A percentile compares a stretch with the other conserved stretches of the same genome.
phyloP scores from a whole-genome alignment of 2,797 vertebrate genomes.

The Megalops cyprinoides region DNA sequence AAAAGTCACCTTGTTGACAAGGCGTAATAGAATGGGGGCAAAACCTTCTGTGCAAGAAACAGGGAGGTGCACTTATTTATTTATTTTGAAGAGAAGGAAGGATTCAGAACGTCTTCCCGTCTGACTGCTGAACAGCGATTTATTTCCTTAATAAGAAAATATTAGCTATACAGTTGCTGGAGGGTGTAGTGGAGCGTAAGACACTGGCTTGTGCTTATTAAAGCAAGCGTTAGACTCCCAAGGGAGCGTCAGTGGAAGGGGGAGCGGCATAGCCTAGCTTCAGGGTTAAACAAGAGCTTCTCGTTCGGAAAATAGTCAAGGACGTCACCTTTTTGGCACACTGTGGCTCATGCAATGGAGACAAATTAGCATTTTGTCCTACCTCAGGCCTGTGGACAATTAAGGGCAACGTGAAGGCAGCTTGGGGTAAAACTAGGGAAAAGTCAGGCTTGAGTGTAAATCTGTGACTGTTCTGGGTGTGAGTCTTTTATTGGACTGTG shows the following conservation, averaged over 20 bases:
- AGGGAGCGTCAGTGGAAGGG: not conserved
- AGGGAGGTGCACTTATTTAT: not conserved
- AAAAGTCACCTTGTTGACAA: not conserved
- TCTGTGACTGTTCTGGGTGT: too few species aligned
- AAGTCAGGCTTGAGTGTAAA: too few species aligned
- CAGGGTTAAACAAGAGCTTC: slow-evolving; percentile 4
- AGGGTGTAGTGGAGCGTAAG: slow-evolving; percentile 34
- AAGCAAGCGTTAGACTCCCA: slow-evolving; percentile 9
- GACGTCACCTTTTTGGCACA: slow-evolving; percentile 4
- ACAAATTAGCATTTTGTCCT: not conserved
- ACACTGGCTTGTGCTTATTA: slow-evolving; percentile 9
- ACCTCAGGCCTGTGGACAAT: slow-evolving; percentile 11
- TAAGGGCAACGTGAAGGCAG: not conserved
- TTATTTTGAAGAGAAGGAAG: not conserved
- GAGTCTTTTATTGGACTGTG: too few species aligned
- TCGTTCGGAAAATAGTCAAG: not conserved
- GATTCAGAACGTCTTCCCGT: not conserved
- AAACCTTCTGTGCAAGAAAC: too few species aligned
- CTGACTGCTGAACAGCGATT: slow-evolving; percentile 48
- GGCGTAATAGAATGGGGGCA: not conserved
- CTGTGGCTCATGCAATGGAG: not conserved
- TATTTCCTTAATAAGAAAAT: slow-evolving; percentile 64
- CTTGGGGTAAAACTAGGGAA: not conserved
- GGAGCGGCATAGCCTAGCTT: slow-evolving; percentile 21
- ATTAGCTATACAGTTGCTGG: slow-evolving; percentile 63